Conservation (phyloP, 2,113 vertebrate genomes). For the Phainopepla nitens region DNA sequence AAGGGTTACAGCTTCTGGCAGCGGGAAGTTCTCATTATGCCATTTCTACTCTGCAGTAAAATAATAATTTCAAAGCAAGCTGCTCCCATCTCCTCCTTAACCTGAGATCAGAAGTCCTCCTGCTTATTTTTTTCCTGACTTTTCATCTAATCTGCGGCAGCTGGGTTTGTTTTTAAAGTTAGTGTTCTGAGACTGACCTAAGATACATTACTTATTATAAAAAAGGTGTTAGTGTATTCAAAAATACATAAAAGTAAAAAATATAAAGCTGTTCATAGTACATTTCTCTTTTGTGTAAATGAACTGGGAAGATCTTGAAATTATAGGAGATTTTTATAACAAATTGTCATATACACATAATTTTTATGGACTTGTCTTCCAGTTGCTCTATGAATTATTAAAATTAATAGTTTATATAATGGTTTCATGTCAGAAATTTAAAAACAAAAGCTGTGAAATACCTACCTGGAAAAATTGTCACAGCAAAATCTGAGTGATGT, state of each 20-base stretch:
- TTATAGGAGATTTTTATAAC: not conserved
- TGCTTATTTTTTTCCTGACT: not conserved
- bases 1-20: slow-evolving; percentile 63
- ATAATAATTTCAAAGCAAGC: slow-evolving; percentile 74
- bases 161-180: not conserved
- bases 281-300: not conserved
- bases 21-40: slow-evolving; percentile 63
- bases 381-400: not conserved
- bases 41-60: slow-evolving; percentile 69
- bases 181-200: not conserved
- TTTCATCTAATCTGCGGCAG: not conserved
- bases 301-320: not conserved
- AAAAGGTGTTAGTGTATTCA: not conserved
- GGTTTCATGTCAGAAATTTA: not conserved
- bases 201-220: not conserved
- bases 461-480: not conserved
- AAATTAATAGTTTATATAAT: not conserved
- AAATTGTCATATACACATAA: not conserved
- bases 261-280: not conserved
- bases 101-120: not conserved
- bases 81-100: slow-evolving; percentile 33
- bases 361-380: not conserved
- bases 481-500: not conserved
- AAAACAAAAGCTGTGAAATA: not conserved
- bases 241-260: not conserved